phyloP scores from a whole-genome alignment of 2,797 vertebrate species.

The Myoxocephalus aenaeus region DNA sequence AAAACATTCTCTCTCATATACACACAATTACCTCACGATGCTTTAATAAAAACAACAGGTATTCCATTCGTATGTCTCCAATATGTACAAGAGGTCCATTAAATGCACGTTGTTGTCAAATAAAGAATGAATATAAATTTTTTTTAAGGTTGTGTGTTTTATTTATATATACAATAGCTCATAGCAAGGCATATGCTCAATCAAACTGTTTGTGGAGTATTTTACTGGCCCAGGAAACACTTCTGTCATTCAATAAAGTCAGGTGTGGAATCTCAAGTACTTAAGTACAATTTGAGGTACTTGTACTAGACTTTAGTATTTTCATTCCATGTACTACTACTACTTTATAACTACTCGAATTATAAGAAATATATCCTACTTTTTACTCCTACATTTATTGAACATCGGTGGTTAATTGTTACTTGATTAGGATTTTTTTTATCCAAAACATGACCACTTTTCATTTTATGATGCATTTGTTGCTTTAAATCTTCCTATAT shows the following conservation, averaged over 20 bases:
- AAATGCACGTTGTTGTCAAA: constrained; percentile 30
- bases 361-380: background rate
- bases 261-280: background rate
- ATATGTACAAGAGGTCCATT: background rate
- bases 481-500: background rate
- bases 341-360: background rate
- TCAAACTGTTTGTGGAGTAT: background rate
- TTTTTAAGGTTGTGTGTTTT: constrained; percentile 13
- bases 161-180: constrained; percentile 4
- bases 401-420: background rate
- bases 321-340: background rate
- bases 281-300: background rate
- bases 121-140: constrained; percentile 40
- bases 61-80: background rate
- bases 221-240: background rate
- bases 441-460: background rate
- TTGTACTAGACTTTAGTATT: background rate
- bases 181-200: background rate
- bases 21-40: background rate
- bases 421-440: background rate
- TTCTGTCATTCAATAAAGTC: constrained; percentile 2
- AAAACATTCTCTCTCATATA: background rate
- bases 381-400: background rate
- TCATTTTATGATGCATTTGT: background rate
- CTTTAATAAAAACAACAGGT: background rate